Evolutionary conservation across 2,797 vertebrate genomes (phyloP).

Genomic region (Allenopithecus nigroviridis): DNA sequence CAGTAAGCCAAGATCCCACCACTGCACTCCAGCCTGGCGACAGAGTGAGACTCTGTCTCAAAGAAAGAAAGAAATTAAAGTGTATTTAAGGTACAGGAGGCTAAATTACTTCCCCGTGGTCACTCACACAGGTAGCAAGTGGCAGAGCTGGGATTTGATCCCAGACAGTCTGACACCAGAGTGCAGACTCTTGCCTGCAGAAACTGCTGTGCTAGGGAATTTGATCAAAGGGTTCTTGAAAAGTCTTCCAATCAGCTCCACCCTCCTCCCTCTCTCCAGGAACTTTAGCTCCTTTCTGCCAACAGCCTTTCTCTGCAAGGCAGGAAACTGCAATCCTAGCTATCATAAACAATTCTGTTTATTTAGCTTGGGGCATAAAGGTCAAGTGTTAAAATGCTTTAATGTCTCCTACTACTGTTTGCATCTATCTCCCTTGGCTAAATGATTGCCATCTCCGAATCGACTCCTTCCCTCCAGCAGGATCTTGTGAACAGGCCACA

Average conservation of each 20-base stretch:
- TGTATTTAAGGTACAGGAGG: neutral
- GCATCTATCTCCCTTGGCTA: neutral
- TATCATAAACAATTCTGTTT: neutral
- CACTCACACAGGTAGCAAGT: neutral
- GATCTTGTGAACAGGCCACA: neutral
- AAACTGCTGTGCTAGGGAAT: neutral
- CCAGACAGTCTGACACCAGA: neutral
- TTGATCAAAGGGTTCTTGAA: neutral
- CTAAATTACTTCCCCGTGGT: neutral
- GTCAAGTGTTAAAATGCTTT: constrained; percentile 14
- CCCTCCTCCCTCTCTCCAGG: neutral
- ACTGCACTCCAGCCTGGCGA: no score
- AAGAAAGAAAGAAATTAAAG: neutral
- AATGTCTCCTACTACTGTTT: neutral
- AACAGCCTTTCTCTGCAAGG: neutral
- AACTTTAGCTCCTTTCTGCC: neutral
- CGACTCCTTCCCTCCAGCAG: neutral
- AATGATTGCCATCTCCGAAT: neutral
- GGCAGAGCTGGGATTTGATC: neutral
- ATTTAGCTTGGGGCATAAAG: constrained; percentile 46
- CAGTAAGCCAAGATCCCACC: accelerated
- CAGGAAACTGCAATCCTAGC: neutral
- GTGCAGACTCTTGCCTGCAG: neutral
- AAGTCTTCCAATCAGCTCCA: neutral
- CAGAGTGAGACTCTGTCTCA: no score